These are phyloP conservation scores for Trichonephila clavata DNA, from an alignment of 1,140 invertebrate species.

Conservation along the genomic window DNA sequence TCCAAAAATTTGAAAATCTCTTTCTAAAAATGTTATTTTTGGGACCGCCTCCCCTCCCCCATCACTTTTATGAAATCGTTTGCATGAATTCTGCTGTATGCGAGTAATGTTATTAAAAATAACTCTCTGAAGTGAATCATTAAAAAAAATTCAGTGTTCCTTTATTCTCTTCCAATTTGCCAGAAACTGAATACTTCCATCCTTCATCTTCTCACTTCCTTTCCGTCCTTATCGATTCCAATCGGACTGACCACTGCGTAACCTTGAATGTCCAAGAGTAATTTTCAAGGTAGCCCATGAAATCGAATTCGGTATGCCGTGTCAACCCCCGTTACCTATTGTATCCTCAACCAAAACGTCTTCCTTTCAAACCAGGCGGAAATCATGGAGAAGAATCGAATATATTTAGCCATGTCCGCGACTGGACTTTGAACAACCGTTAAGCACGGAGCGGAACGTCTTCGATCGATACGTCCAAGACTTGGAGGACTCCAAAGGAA, in stretches of 20 bases:
- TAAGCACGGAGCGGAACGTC: slow-evolving; percentile 33
- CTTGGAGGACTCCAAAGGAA: slow-evolving; percentile 24
- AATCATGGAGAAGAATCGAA: slow-evolving; percentile 8
- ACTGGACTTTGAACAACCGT: slow-evolving; percentile 3
- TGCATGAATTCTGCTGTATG: no score
- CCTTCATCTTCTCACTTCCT: neutral
- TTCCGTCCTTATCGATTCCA: neutral
- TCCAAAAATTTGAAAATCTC: no score
- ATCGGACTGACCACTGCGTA: neutral
- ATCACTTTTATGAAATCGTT: no score
- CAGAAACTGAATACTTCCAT: neutral
- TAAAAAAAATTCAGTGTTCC: neutral
- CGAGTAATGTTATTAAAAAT: no score
- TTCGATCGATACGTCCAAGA: slow-evolving; percentile 37
- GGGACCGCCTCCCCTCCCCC: no score
- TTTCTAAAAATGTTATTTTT: no score
- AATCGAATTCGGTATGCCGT: neutral
- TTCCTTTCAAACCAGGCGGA: neutral
- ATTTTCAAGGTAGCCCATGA: neutral
- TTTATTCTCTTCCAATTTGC: neutral
- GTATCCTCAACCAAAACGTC: slow-evolving; percentile 18
- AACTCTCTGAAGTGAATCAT: no score
- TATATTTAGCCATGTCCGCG: slow-evolving; percentile 14
- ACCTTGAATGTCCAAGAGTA: no score
- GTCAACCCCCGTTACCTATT: slow-evolving; percentile 4